Evolutionary conservation across 2,888 invertebrate genomes (phyloP).

Genomic region (Hemaris fuciformis): DNA sequence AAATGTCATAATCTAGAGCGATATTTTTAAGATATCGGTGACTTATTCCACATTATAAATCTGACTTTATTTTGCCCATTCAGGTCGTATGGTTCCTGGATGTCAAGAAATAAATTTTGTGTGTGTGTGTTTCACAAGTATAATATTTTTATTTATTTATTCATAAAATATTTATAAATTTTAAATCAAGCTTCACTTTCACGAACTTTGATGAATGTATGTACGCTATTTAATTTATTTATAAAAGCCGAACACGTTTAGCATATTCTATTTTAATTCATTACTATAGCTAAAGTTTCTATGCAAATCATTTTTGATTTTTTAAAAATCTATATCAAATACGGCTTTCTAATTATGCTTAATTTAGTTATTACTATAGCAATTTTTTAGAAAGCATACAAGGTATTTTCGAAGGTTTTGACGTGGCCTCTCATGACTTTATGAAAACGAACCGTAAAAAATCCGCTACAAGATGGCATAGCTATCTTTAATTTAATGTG

Average conservation of each 20-base stretch:
- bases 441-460: no score
- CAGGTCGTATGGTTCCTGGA: no score
- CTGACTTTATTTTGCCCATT: no score
- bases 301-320: neutral
- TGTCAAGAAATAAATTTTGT: no score
- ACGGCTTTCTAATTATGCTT: neutral
- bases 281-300: neutral
- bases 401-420: neutral
- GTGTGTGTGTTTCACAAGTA: no score
- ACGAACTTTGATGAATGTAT: neutral
- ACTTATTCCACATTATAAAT: no score
- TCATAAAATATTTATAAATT: no score
- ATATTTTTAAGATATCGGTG: neutral
- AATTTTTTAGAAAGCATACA: no score
- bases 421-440: neutral
- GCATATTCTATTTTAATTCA: neutral
- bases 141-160: no score
- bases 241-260: neutral
- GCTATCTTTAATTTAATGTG: neutral
- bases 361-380: no score
- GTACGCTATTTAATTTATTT: neutral
- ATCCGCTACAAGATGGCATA: neutral
- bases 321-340: neutral
- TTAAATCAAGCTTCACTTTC: neutral
- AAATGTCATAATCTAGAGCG: neutral